Conservation (phyloP, 1,140 invertebrate genomes). For the Stegodyphus dumicola region DNA sequence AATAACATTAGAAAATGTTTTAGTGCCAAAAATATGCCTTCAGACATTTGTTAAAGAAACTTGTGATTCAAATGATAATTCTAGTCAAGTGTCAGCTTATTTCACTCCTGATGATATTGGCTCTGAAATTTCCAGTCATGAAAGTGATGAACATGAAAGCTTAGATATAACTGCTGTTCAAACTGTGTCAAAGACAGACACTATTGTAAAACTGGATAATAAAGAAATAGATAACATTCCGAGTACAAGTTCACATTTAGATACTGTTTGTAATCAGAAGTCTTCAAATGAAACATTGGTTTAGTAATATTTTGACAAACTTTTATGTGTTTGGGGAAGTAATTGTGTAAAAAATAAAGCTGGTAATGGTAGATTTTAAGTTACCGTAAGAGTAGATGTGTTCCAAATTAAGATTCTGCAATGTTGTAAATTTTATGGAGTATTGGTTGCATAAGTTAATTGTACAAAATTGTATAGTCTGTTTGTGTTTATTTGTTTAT, state of each 20-base stretch:
- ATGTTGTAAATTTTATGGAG: background rate
- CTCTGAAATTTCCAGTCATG: slow-evolving; percentile 51
- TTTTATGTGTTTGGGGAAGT: background rate
- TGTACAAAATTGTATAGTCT: no score
- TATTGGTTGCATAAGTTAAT: no score
- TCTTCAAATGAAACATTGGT: background rate
- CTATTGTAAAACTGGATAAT: background rate
- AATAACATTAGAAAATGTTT: slow-evolving; percentile 74
- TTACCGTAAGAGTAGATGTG: background rate
- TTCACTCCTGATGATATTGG: slow-evolving; percentile 58
- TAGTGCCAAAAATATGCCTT: slow-evolving; percentile 52
- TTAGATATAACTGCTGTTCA: background rate
- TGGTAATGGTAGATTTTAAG: background rate
- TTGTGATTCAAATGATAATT: slow-evolving; percentile 51
- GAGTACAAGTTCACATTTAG: background rate
- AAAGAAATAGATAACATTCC: background rate
- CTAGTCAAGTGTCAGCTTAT: slow-evolving; percentile 60
- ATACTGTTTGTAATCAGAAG: background rate
- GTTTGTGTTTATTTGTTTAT: no score
- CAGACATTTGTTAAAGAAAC: slow-evolving; percentile 36
- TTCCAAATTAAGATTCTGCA: background rate
- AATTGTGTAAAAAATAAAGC: background rate
- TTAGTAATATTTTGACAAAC: background rate
- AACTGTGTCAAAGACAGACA: background rate
- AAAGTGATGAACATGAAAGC: slow-evolving; percentile 43